phyloP scores from a whole-genome alignment of 2,113 vertebrate species.

The Sphyrna mokarran region DNA sequence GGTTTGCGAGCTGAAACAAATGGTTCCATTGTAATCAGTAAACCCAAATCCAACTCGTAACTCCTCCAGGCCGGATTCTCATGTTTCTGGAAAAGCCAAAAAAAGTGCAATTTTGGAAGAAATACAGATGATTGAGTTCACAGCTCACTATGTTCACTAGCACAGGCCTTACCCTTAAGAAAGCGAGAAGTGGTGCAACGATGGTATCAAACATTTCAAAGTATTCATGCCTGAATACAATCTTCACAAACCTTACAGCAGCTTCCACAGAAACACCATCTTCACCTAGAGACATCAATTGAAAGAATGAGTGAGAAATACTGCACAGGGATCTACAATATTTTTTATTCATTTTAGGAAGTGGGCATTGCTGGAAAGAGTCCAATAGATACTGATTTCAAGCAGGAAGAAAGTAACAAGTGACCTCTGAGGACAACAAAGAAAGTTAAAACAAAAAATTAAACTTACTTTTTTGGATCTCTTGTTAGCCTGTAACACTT shows the following conservation, averaged over 20 bases:
- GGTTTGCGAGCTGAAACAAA: slow-evolving; percentile 57
- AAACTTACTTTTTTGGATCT: not conserved
- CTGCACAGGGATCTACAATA: not conserved
- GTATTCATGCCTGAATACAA: slow-evolving; percentile 78
- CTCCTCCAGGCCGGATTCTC: slow-evolving; percentile 59
- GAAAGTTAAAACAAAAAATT: not conserved
- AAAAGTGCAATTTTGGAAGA: not conserved
- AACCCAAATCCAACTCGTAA: slow-evolving; percentile 66
- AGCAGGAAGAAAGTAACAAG: not conserved
- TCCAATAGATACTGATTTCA: not conserved
- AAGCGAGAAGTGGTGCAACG: slow-evolving; percentile 52
- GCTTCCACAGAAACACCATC: slow-evolving; percentile 63
- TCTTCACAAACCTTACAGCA: slow-evolving; percentile 75
- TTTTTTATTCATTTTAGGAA: not conserved
- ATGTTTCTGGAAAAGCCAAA: slow-evolving; percentile 55
- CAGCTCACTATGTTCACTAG: not conserved
- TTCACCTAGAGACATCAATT: slow-evolving; percentile 54
- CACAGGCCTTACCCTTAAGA: slow-evolving; percentile 66
- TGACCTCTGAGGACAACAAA: not conserved
- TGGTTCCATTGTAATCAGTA: slow-evolving; percentile 62
- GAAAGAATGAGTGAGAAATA: slow-evolving; percentile 40
- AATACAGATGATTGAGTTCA: not conserved
- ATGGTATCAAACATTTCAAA: slow-evolving; percentile 65
- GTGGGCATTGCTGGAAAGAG: not conserved
- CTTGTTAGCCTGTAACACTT: not conserved